Conservation (phyloP, 1,140 invertebrate species). For the Micrasema longulum region DNA sequence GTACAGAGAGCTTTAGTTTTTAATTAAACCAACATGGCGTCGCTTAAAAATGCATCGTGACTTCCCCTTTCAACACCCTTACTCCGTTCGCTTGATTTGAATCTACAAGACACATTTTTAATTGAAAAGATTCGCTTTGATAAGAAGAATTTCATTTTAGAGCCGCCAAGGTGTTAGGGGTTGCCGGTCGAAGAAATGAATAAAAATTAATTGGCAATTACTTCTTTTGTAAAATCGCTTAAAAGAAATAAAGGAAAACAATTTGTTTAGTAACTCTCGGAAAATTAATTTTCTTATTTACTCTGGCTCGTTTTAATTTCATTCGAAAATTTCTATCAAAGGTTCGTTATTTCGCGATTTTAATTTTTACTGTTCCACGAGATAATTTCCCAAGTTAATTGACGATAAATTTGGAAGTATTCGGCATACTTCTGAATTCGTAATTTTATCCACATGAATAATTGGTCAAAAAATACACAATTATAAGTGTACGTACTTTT, state of each 20-base stretch:
- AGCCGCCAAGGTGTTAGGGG: conserved; percentile 10
- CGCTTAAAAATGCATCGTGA: conserved; percentile 12
- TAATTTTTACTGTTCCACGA: too few species aligned
- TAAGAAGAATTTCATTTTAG: conserved; percentile 14
- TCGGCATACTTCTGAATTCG: too few species aligned
- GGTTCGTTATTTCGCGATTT: too few species aligned
- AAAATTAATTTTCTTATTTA: conserved; percentile 33
- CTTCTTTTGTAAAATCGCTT: conserved; percentile 22
- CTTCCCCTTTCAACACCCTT: not conserved
- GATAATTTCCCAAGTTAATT: too few species aligned
- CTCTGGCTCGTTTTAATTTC: conserved; percentile 1
- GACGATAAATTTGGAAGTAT: too few species aligned
- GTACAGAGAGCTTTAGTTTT: not conserved
- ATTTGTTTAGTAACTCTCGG: conserved; percentile 19
- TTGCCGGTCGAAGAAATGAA: conserved; percentile 20
- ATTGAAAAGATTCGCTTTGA: conserved; percentile 28
- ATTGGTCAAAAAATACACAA: too few species aligned
- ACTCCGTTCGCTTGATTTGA: not conserved
- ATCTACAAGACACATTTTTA: conserved; percentile 16
- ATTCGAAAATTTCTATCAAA: not conserved
- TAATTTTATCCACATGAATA: too few species aligned
- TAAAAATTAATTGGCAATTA: conserved; percentile 36
- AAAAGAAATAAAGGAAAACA: conserved; percentile 23
- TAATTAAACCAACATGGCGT: conserved; percentile 7
- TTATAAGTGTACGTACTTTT: too few species aligned